Evolutionary conservation across 1,140 invertebrate species (phyloP), one percentile per base, ranked within the genome.

Genomic region (Fopius arisanus): DNA sequence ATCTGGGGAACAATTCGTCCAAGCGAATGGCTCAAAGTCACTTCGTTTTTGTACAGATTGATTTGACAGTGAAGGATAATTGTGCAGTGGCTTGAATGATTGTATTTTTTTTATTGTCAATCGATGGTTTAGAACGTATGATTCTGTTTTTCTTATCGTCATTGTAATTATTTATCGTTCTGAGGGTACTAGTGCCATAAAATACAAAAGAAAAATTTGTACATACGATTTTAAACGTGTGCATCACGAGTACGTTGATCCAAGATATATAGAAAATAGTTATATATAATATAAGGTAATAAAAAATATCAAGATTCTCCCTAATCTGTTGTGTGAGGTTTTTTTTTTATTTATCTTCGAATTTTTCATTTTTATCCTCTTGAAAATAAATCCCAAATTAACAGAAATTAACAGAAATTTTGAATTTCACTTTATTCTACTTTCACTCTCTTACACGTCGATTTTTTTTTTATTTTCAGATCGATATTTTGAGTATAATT

Each of bases 151-250:
- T 51, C 43, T 19, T 14, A 21, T 51, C 43, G n/a, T 51, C 3
- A 51, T 51, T 51, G 19, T 37, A 37, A 37, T 37, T 37, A 51
- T 16, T 51, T 51, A 59, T 59, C 54, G 54, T 59, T 59, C 54
- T 59, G 54, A 26, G 54, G 54, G 54, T 59, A 59, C 54, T 59
- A 59, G 54, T 59, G 54, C 54, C 54, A 59, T 59, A 59, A 59
- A 26, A 59, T 59, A 28, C 54, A 9, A 51, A 51, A 51, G 54
- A 59, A 59, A 26, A 59, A 59, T 26, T 59, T 59, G 54, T 59
- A 59, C 54, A 59, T 59, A 59, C 26, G 54, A 59, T 26, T 26
- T 59, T 28, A 59, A 59, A 26, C 3, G 23, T 59, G 19, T 26
- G 54, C 54, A 59, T 59, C 54, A 59, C 54, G 54, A 59, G 43